Percentiles rank a stretch among this genome's conserved stretches.
Evolutionary conservation across 2,888 invertebrate species (phyloP).

Genomic region (Taenaris catops): DNA sequence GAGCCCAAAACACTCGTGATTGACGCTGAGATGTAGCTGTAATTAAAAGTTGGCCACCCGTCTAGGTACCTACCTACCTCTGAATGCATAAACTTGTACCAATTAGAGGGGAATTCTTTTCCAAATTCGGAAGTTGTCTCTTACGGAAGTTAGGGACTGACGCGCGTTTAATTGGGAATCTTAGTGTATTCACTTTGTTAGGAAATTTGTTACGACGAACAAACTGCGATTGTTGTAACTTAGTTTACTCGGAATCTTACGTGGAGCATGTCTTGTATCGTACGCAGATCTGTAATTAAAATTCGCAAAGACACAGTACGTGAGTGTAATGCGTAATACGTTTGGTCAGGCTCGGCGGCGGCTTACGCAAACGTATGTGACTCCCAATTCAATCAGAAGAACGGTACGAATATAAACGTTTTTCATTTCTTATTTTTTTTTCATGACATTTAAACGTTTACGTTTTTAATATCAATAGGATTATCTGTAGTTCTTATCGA

Average conservation of each 20-base stretch:
- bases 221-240: slow-evolving; percentile 53
- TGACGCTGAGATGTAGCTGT: slow-evolving; percentile 43
- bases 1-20: slow-evolving; percentile 37
- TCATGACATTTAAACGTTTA: too few species aligned
- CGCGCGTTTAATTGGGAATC: slow-evolving; percentile 75
- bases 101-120: slow-evolving; percentile 73
- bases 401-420: slow-evolving; percentile 21
- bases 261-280: too few species aligned
- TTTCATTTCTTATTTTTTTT: too few species aligned
- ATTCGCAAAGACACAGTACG: slow-evolving; percentile 35
- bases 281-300: slow-evolving; percentile 28
- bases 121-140: slow-evolving; percentile 67
- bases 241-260: slow-evolving; percentile 26
- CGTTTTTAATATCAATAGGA: too few species aligned
- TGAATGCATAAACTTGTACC: slow-evolving; percentile 74
- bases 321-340: slow-evolving; percentile 38
- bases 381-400: slow-evolving; percentile 26
- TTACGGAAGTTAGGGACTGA: slow-evolving; percentile 58
- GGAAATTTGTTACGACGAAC: slow-evolving; percentile 46
- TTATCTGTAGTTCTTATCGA: too few species aligned
- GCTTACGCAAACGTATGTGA: slow-evolving; percentile 25
- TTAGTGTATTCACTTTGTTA: slow-evolving; percentile 68
- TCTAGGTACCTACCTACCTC: slow-evolving; percentile 40
- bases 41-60: slow-evolving; percentile 66
- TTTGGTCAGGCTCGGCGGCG: slow-evolving; percentile 13